Evolutionary conservation across 1,140 invertebrate species (phyloP).

Genomic region (Aleiodes sp.): DNA sequence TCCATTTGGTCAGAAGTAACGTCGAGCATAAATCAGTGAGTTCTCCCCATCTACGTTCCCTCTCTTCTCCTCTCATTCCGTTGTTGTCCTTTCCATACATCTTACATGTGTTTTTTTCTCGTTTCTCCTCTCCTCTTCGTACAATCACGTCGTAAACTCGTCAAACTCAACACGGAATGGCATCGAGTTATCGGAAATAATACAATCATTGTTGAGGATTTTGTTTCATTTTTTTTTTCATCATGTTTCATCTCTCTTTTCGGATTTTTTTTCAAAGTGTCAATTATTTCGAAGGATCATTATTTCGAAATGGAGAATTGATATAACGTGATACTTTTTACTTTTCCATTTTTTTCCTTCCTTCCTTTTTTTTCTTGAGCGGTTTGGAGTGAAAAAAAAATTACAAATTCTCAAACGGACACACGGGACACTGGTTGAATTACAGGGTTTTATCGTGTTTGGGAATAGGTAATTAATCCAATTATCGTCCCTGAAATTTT

Average conservation of each 20-base stretch:
- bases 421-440: slow-evolving; percentile 40
- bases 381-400: slow-evolving; percentile 23
- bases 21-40: slow-evolving; percentile 63
- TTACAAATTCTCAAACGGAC: not conserved
- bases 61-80: not conserved
- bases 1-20: slow-evolving; percentile 65
- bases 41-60: slow-evolving; percentile 27
- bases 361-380: not conserved
- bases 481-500: slow-evolving; percentile 51
- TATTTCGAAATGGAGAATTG: not conserved
- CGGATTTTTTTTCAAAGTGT: not conserved
- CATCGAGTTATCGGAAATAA: slow-evolving; percentile 65
- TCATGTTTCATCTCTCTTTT: not conserved
- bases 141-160: slow-evolving; percentile 65
- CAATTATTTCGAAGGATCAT: not conserved
- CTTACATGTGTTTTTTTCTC: slow-evolving; percentile 45
- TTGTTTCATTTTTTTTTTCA: not conserved
- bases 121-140: slow-evolving; percentile 24
- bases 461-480: slow-evolving; percentile 61
- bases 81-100: slow-evolving; percentile 9
- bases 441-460: slow-evolving; percentile 50
- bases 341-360: not conserved
- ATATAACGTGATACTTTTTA: slow-evolving; percentile 7
- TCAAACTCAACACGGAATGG: slow-evolving; percentile 64
- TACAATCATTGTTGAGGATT: slow-evolving; percentile 58